Percentiles rank a stretch among this genome's conserved stretches.
phyloP scores from a whole-genome alignment of 2,113 vertebrate species.

The Melanostigma gelatinosum region DNA sequence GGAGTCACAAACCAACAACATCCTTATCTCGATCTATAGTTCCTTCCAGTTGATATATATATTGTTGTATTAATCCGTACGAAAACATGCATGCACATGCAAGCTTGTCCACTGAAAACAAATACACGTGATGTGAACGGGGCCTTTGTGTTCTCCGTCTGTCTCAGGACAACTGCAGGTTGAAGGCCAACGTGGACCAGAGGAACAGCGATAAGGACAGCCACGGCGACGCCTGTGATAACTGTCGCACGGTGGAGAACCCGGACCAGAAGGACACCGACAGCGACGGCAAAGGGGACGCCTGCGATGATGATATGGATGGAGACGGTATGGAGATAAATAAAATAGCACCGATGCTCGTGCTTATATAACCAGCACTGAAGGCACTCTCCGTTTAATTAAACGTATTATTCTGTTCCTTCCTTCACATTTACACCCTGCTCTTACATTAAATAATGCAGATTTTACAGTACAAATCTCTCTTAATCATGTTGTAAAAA shows the following conservation, averaged over 20 bases:
- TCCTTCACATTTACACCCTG: slow-evolving; percentile 15
- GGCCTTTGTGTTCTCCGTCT: slow-evolving; percentile 9
- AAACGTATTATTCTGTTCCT: slow-evolving; percentile 22
- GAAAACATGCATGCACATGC: background rate
- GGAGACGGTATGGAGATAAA: slow-evolving; percentile 87
- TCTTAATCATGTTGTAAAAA: background rate
- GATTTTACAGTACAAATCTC: background rate
- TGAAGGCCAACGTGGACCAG: slow-evolving; percentile 92
- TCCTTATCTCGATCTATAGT: too few relatives aligned
- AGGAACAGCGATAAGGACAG: slow-evolving; percentile 93
- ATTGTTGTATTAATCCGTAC: background rate
- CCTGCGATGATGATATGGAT: slow-evolving; percentile 98
- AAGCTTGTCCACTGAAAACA: background rate
- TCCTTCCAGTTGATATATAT: too few relatives aligned
- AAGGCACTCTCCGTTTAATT: slow-evolving; percentile 25
- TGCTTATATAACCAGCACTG: slow-evolving; percentile 54
- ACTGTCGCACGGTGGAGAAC: slow-evolving; percentile 89
- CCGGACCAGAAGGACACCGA: slow-evolving; percentile 97
- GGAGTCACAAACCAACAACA: too few relatives aligned
- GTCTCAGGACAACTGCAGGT: slow-evolving; percentile 94
- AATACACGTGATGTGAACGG: background rate
- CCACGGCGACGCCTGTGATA: slow-evolving; percentile 97
- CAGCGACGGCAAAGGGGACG: slow-evolving; percentile 92
- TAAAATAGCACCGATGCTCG: slow-evolving; percentile 33
- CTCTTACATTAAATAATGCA: background rate